Evolutionary conservation across 2,113 vertebrate species (phyloP), one percentile per base, ranked within the genome.

Genomic region (Perccottus glenii): DNA sequence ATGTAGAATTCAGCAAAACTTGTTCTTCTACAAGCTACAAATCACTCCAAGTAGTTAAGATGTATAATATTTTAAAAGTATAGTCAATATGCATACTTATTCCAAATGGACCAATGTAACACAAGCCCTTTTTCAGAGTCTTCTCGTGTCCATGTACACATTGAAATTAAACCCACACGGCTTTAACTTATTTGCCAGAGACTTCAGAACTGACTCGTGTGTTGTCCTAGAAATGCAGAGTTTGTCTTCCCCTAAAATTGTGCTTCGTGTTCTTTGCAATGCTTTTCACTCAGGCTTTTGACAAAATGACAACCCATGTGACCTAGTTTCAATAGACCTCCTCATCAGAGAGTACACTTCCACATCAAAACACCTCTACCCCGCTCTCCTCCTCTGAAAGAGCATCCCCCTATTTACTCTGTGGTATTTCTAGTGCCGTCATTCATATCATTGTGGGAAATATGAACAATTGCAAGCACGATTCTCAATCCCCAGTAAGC

Each of bases 401-500:
- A 70, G 63, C 64, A 33, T 58, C 51, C 70, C 46, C 38, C 44
- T 32, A 40, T 62, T 60, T 43, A 33, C 59, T 58, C 60, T 67
- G 55, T 77, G 53, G 12, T 63, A 16, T 62, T 49, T 66, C 58
- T 49, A 76, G 58, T 77, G 77, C 75, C 80, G 64, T 70, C 76
- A 38, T 72, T 70, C 62, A 46, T 9, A 47, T 50, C 75, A 40
- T 58, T 47, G 50, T 47, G 32, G 50, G 57, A 77, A 78, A 85
- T 79, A 57, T 70, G 78, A 67, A 62, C 69, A 78, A 46, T 85
- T 14, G 43, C 46, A 36, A 74, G 73, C 67, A 55, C 63, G 35
- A 53, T 75, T 73, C 68, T 15, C 68, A 80, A 85, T 82, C 83
- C 84, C 84, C 80, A 85, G 80, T 75, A 71, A 68, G 70, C 75